Conservation (phyloP, 2,888 invertebrate genomes). For the Pheosia tremula region DNA sequence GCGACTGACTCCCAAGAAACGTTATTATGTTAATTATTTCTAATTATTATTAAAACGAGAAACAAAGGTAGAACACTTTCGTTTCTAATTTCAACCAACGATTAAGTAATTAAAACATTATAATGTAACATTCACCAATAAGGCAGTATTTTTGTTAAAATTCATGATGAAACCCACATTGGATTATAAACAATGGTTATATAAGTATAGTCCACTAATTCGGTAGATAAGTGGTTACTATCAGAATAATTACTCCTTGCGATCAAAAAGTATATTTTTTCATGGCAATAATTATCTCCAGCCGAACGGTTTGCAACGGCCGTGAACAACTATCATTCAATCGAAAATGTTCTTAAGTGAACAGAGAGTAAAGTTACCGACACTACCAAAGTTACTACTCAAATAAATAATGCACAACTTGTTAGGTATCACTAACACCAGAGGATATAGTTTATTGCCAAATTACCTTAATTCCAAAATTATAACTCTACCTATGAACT, state of each 20-base stretch:
- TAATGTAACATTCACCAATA: constrained; percentile 54
- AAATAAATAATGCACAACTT: constrained; percentile 28
- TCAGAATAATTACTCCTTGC: too few relatives aligned
- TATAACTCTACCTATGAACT: constrained; percentile 22
- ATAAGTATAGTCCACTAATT: constrained; percentile 9
- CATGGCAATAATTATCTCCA: too few relatives aligned
- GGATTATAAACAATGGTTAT: constrained; percentile 33
- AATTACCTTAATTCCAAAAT: constrained; percentile 17
- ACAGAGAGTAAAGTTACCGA: too few relatives aligned
- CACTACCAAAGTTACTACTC: too few relatives aligned
- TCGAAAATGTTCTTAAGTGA: too few relatives aligned
- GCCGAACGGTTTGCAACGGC: too few relatives aligned
- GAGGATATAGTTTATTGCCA: constrained; percentile 31
- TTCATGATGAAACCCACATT: constrained; percentile 41
- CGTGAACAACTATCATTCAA: too few relatives aligned
- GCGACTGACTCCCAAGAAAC: constrained; percentile 44
- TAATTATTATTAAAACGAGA: constrained; percentile 44
- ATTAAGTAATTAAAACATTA: constrained; percentile 36
- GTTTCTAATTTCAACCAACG: constrained; percentile 48
- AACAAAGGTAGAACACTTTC: constrained; percentile 32
- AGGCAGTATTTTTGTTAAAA: constrained; percentile 53
- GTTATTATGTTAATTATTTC: constrained; percentile 43
- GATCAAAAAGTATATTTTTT: too few relatives aligned
- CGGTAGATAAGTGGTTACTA: too few relatives aligned
- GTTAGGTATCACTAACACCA: constrained; percentile 22